phyloP scores from a whole-genome alignment of 2,888 invertebrate genomes.

The Mycogona germanica region DNA sequence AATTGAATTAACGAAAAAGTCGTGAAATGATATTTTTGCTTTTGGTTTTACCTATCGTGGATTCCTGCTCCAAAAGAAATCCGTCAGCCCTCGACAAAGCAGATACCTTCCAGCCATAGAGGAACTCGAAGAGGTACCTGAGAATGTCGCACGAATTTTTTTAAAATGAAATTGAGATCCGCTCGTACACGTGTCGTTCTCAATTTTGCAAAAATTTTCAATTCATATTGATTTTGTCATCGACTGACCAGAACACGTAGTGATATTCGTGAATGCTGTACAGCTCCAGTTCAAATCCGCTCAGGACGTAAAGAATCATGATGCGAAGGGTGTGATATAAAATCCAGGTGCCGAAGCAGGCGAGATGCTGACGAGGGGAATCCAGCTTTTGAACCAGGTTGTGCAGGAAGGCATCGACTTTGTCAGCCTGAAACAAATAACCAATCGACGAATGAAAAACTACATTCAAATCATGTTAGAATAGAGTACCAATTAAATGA shows the following conservation, averaged over 20 bases:
- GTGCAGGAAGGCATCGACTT: constrained; percentile 73
- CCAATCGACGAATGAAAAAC: constrained; percentile 11
- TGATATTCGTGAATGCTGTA: constrained; percentile 94
- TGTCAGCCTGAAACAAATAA: constrained; percentile 54
- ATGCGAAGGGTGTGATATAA: constrained; percentile 83
- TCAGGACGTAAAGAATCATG: constrained; percentile 86
- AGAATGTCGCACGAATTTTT: constrained; percentile 23
- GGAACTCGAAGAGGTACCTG: constrained; percentile 84
- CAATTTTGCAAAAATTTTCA: not conserved
- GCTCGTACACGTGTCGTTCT: not conserved
- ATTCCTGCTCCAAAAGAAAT: constrained; percentile 62
- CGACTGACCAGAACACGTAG: constrained; percentile 78
- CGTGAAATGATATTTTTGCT: not conserved
- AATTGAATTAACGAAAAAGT: not conserved
- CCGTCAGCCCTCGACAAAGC: constrained; percentile 80
- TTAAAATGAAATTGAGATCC: too few relatives aligned
- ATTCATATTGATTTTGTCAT: constrained; percentile 5
- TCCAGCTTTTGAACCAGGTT: constrained; percentile 53
- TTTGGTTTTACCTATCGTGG: constrained; percentile 36
- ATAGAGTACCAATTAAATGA: too few relatives aligned
- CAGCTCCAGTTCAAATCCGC: constrained; percentile 89
- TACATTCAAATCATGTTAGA: not conserved
- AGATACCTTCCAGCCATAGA: constrained; percentile 88
- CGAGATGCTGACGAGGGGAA: constrained; percentile 54
- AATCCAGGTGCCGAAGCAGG: constrained; percentile 90